Evolutionary conservation across 1,140 invertebrate species (phyloP).

Genomic region (Lamellibrachia luymesi): DNA sequence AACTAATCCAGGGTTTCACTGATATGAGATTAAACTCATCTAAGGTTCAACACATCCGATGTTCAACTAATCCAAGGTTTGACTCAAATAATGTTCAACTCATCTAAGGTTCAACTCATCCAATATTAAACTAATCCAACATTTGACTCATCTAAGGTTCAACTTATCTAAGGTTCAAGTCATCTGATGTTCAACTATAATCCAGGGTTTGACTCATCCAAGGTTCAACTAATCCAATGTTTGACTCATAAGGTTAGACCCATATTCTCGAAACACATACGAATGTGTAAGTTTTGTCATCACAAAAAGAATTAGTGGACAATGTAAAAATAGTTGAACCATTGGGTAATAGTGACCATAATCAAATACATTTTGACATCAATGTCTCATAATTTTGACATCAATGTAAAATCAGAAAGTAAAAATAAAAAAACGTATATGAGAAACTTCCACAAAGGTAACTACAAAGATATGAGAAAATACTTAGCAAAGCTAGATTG

Average conservation of each 20-base stretch:
- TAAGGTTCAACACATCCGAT: background rate
- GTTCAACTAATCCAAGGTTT: background rate
- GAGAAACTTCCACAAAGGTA: too few species aligned
- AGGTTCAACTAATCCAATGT: background rate
- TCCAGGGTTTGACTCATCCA: background rate
- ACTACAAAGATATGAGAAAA: too few species aligned
- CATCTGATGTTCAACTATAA: background rate
- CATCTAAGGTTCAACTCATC: background rate
- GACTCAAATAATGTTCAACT: background rate
- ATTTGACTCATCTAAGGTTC: background rate
- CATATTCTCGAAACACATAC: too few species aligned
- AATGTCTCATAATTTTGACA: too few species aligned
- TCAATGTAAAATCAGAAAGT: too few species aligned
- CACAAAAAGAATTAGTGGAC: too few species aligned
- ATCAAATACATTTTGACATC: too few species aligned
- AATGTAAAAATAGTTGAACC: too few species aligned
- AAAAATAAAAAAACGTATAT: too few species aligned
- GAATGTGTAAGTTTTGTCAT: too few species aligned
- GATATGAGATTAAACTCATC: background rate
- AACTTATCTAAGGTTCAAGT: background rate
- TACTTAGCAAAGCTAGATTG: too few species aligned
- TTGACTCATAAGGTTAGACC: background rate
- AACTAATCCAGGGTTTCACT: background rate
- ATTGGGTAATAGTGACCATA: too few species aligned
- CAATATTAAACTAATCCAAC: background rate